These are phyloP conservation scores for Passer montanus DNA, from an alignment of 2,113 vertebrate species.

Conservation along the genomic window DNA sequence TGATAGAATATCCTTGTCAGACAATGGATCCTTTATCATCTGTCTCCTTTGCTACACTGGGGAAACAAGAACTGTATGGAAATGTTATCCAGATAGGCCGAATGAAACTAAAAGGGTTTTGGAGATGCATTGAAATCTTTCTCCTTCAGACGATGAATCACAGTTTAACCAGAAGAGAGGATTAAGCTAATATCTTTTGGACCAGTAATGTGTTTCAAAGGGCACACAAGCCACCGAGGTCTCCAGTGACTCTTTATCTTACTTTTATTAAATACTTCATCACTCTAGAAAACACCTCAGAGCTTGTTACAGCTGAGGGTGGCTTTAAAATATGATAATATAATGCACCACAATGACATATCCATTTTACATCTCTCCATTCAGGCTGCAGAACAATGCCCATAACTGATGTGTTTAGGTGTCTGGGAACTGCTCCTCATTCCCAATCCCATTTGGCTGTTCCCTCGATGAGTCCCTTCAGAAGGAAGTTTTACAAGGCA, in stretches of 20 bases:
- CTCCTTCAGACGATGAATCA: slow-evolving; percentile 49
- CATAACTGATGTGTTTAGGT: not conserved
- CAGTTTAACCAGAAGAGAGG: slow-evolving; percentile 55
- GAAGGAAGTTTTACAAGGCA: not conserved
- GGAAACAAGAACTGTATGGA: not conserved
- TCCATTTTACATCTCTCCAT: not conserved
- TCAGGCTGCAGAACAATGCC: not conserved
- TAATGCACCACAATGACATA: not conserved
- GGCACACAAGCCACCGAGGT: slow-evolving; percentile 17
- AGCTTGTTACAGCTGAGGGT: slow-evolving; percentile 23
- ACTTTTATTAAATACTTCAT: slow-evolving; percentile 72
- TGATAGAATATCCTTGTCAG: not conserved
- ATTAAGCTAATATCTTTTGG: slow-evolving; percentile 63
- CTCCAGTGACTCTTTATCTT: slow-evolving; percentile 64
- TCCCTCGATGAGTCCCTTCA: not conserved
- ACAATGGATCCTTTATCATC: not conserved
- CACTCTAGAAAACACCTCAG: slow-evolving; percentile 52
- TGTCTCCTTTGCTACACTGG: not conserved
- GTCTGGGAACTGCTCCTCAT: not conserved
- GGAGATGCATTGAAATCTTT: not conserved
- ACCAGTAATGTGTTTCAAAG: slow-evolving; percentile 52
- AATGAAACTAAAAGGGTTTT: slow-evolving; percentile 17
- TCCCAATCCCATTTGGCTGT: not conserved
- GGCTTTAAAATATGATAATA: slow-evolving; percentile 12
- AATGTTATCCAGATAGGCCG: not conserved